Percentiles rank a stretch among this genome's conserved stretches.
phyloP scores from a whole-genome alignment of 2,888 invertebrate species.

The Leptinotarsa peninsularis region DNA sequence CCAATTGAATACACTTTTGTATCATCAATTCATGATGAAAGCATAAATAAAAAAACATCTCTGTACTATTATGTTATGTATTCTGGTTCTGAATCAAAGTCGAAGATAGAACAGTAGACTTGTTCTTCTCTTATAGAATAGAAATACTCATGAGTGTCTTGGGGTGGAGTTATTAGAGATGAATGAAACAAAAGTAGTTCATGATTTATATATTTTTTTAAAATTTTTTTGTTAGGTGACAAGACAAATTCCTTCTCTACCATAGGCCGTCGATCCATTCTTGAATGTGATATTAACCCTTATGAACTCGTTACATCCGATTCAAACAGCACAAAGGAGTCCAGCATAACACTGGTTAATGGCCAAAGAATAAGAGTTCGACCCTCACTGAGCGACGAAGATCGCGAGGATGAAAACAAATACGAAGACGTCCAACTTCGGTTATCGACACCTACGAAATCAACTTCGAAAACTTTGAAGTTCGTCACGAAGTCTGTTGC shows the following conservation, averaged over 20 bases:
- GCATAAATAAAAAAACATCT: no score
- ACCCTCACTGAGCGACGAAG: constrained; percentile 55
- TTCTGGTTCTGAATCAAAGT: no score
- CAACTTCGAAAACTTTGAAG: constrained; percentile 54
- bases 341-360: constrained; percentile 60
- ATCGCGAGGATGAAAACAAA: constrained; percentile 43
- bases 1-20: no score
- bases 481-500: constrained; percentile 27
- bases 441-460: constrained; percentile 56
- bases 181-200: neutral
- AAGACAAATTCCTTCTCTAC: constrained; percentile 49
- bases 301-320: constrained; percentile 79
- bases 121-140: no score
- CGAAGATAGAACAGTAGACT: no score
- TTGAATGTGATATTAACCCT: constrained; percentile 87
- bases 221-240: constrained; percentile 39
- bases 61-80: no score
- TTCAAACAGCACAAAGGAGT: constrained; percentile 49
- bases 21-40: no score
- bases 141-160: no score
- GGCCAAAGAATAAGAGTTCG: constrained; percentile 66
- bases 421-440: constrained; percentile 59
- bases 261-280: constrained; percentile 75
- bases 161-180: neutral
- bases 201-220: neutral